phyloP scores from a whole-genome alignment of 2,113 vertebrate species.

The Semicossyphus pulcher region DNA sequence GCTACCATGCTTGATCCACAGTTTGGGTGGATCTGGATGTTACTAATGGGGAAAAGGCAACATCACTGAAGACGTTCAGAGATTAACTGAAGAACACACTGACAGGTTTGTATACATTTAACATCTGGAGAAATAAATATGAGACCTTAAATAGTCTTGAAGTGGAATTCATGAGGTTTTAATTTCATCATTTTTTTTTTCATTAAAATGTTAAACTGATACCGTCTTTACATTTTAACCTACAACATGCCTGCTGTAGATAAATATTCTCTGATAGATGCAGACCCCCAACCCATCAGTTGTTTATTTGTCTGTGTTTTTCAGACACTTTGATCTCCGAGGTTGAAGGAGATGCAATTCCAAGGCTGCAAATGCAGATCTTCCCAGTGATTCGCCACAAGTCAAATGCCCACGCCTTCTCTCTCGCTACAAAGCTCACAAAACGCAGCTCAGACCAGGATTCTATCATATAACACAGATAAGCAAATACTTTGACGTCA shows the following conservation, averaged over 20 bases:
- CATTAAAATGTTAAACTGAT: too few relatives aligned
- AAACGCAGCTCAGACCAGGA: too few relatives aligned
- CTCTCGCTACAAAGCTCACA: neutral
- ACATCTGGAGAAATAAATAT: neutral
- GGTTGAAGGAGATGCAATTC: neutral
- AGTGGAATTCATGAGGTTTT: neutral
- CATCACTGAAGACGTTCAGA: too few relatives aligned
- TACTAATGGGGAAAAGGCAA: too few relatives aligned
- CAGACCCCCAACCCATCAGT: neutral
- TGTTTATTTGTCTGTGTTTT: neutral
- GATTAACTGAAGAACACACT: neutral
- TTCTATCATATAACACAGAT: too few relatives aligned
- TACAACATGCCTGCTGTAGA: neutral
- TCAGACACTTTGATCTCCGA: neutral
- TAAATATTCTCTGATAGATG: neutral
- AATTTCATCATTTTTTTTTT: neutral
- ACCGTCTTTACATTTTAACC: neutral
- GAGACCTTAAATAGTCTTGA: neutral
- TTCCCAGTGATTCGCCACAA: neutral
- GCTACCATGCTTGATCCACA: neutral
- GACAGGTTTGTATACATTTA: neutral
- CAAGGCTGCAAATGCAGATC: neutral
- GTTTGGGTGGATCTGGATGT: slow-evolving; percentile 1
- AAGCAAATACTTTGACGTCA: too few relatives aligned
- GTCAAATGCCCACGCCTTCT: neutral